phyloP scores from a whole-genome alignment of 2,888 invertebrate genomes.

The Leucoma salicis region DNA sequence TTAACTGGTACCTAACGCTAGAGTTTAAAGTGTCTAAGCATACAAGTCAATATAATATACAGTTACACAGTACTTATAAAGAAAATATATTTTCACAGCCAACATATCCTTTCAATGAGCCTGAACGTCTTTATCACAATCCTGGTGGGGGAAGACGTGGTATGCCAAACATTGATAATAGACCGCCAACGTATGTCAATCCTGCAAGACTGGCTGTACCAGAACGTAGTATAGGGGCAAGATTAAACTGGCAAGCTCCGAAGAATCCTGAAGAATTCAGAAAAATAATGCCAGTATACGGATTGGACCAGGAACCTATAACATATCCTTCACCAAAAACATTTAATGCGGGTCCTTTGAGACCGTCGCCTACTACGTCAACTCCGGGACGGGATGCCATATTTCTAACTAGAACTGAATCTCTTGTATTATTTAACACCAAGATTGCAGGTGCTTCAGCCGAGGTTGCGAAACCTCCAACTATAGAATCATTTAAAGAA shows the following conservation, averaged over 20 bases:
- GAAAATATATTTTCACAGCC: slow-evolving; percentile 4
- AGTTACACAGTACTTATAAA: too few relatives aligned
- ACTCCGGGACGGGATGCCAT: not conserved
- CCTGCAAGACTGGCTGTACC: slow-evolving; percentile 27
- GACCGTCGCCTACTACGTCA: not conserved
- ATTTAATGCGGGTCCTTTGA: slow-evolving; percentile 1
- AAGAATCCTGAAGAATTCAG: not conserved
- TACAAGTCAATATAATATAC: too few relatives aligned
- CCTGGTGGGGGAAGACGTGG: slow-evolving; percentile 14
- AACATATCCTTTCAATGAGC: slow-evolving; percentile 4
- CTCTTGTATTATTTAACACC: slow-evolving; percentile 2
- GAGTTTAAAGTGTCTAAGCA: too few relatives aligned
- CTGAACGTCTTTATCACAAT: slow-evolving; percentile 5
- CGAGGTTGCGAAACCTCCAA: not conserved
- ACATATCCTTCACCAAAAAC: slow-evolving; percentile 25
- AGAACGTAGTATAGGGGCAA: not conserved
- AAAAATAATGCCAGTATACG: not conserved
- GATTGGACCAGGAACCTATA: slow-evolving; percentile 2
- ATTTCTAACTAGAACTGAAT: slow-evolving; percentile 3
- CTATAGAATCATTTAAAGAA: slow-evolving; percentile 2
- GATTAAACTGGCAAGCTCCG: slow-evolving; percentile 16
- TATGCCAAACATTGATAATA: slow-evolving; percentile 13
- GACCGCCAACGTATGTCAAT: not conserved
- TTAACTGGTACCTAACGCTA: too few relatives aligned
- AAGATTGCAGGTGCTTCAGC: not conserved